phyloP scores from a whole-genome alignment of 2,113 vertebrate genomes.

The Pao palembangensis region DNA sequence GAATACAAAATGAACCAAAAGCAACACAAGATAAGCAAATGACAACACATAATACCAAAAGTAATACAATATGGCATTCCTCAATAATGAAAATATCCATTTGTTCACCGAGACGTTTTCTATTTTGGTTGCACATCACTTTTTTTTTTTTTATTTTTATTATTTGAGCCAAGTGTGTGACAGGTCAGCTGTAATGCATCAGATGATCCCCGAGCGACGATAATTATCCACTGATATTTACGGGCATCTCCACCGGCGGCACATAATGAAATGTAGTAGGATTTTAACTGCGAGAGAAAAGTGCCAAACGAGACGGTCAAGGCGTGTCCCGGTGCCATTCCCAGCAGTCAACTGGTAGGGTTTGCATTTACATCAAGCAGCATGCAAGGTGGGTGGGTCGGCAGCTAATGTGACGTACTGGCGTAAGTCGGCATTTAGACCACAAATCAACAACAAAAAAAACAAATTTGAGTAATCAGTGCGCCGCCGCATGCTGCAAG shows the following conservation, averaged over 20 bases:
- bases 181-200: background rate
- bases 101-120: constrained; percentile 8
- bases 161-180: background rate
- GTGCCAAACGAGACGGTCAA: constrained; percentile 34
- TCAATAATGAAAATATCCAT: constrained; percentile 32
- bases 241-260: no score
- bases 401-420: no score
- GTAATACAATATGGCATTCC: constrained; percentile 61
- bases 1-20: constrained; percentile 58
- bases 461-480: no score
- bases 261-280: constrained; percentile 33
- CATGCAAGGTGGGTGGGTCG: no score
- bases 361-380: no score
- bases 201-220: background rate
- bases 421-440: no score
- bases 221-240: background rate
- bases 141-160: background rate
- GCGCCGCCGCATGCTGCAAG: no score
- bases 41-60: constrained; percentile 57
- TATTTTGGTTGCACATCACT: constrained; percentile 25
- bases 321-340: background rate
- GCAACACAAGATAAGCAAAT: constrained; percentile 59
- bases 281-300: constrained; percentile 60
- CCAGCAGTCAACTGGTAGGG: background rate
- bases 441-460: no score